Evolutionary conservation across 2,113 vertebrate species (phyloP).

Genomic region (Archocentrus centrarchus): DNA sequence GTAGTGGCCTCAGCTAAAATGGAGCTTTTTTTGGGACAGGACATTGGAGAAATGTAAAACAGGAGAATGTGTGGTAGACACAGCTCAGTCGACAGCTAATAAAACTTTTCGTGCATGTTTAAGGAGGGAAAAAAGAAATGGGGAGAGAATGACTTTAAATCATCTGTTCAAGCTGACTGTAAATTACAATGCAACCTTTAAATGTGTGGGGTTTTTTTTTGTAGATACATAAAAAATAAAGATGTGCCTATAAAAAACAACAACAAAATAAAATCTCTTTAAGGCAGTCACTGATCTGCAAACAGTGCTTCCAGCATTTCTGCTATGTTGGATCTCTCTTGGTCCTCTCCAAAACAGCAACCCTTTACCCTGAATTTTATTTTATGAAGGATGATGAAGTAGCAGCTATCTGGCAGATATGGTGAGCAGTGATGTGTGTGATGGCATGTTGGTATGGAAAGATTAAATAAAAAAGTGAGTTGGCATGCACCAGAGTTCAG

Average conservation of each 20-base stretch:
- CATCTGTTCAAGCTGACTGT: not conserved
- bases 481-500: no score
- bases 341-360: not conserved
- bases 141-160: not conserved
- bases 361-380: not conserved
- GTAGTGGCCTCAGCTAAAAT: not conserved
- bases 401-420: not conserved
- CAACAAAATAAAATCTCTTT: not conserved
- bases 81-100: constrained; percentile 12
- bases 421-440: not conserved
- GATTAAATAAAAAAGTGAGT: no score
- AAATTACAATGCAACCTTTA: constrained; percentile 3
- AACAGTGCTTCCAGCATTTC: not conserved
- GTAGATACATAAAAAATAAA: not conserved
- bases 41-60: constrained; percentile 19
- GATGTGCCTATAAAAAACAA: not conserved
- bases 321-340: not conserved
- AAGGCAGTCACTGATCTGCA: not conserved
- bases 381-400: not conserved
- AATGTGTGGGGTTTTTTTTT: not conserved
- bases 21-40: constrained; percentile 19
- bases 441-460: no score
- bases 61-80: not conserved
- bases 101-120: not conserved
- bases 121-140: no score